These are phyloP conservation scores for Conops quadrifasciatus DNA, from an alignment of 2,888 invertebrate genomes.

Conservation along the genomic window DNA sequence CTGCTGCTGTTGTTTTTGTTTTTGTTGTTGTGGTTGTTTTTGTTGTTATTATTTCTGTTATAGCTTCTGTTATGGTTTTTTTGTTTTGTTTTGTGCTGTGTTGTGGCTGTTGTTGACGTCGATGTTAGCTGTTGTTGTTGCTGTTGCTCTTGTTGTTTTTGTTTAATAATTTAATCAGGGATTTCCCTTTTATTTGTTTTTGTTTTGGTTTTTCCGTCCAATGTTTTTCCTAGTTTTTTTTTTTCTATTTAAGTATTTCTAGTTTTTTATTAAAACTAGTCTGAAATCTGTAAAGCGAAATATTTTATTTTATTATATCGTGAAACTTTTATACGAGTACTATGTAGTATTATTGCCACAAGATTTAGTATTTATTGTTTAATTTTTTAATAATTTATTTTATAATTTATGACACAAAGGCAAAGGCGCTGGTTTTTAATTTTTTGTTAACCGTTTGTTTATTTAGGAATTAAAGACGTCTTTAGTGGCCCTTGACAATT, in stretches of 20 bases:
- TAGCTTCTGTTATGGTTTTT: too few species aligned
- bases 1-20: constrained; percentile 16
- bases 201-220: neutral
- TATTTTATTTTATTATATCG: constrained; percentile 7
- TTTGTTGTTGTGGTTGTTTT: neutral
- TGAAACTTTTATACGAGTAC: too few species aligned
- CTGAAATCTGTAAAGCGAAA: constrained; percentile 19
- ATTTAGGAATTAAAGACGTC: too few species aligned
- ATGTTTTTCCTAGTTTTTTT: neutral
- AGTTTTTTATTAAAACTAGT: neutral
- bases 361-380: constrained; percentile 14
- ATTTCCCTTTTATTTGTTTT: constrained; percentile 25
- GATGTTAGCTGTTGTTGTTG: neutral
- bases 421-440: neutral
- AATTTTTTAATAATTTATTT: constrained; percentile 26
- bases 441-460: neutral
- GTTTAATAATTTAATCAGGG: constrained; percentile 22
- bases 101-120: neutral
- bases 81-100: neutral
- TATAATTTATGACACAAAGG: constrained; percentile 23
- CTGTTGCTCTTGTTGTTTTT: neutral
- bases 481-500: too few species aligned
- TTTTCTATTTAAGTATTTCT: constrained; percentile 18
- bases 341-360: constrained; percentile 7
- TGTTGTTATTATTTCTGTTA: too few species aligned